Evolutionary conservation across 2,113 vertebrate genomes (phyloP), one percentile per base, ranked within the genome.

Genomic region (Colinus virginianus): DNA sequence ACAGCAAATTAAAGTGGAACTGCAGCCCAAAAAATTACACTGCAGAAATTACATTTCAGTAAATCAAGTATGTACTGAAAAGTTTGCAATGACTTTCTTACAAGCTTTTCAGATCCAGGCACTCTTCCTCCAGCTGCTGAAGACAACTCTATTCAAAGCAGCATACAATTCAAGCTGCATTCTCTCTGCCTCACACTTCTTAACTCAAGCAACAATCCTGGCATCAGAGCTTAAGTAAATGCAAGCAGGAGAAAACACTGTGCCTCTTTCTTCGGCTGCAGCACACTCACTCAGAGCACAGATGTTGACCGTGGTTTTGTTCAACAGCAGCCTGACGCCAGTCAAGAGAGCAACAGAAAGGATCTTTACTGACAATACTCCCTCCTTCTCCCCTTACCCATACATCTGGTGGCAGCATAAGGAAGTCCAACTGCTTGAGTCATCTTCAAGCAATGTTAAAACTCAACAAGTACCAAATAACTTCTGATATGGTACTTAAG

Each of bases 401-500:
- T 84, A 77, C 71, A 90, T 94, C 88, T 94, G 78, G 59, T 87
- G 71, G 63, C 82, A 90, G 78, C 62, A 40, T 76, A 93, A 63
- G 49, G 68, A 95, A 93, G 69, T 81, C 71, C 78, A 97, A 91
- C 49, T 51, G 53, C 74, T 88, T 96, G 84, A 94, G 90, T 93
- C 88, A 97, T 93, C 87, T 91, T 88, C 78, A 87, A 94, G 87
- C 64, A 90, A 92, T 88, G 90, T 63, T 87, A 88, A 94, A 95
- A 59, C 68, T 88, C 87, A 93, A 92, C 66, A 91, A 92, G 74
- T 95, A 95, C 92, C 85, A 95, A 95, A 93, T 95, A 90, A 92
- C 70, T 95, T 93, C 93, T 96, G 93, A 96, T 93, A 92, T 76
- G 95, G 88, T 94, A 91, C 84, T 95, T 95, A 94, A 79, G n/a